These are phyloP conservation scores for Eidolon helvum DNA, from an alignment of 2,113 vertebrate genomes.

Conservation along the genomic window DNA sequence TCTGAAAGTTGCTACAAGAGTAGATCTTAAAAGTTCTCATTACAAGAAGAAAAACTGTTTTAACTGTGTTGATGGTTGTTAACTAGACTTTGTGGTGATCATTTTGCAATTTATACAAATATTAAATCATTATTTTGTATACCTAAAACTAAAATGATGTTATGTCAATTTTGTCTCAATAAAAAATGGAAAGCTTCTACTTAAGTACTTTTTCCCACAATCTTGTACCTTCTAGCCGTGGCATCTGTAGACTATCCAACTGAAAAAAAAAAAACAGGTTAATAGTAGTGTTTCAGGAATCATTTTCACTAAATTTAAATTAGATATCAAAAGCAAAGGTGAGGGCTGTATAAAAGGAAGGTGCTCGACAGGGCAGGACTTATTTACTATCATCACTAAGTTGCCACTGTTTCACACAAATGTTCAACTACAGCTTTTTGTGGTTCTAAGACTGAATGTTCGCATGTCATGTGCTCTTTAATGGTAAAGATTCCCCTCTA, in stretches of 20 bases:
- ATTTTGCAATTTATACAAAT: background rate
- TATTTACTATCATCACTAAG: background rate
- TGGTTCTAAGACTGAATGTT: background rate
- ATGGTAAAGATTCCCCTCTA: background rate
- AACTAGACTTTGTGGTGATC: background rate
- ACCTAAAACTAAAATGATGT: background rate
- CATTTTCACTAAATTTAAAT: background rate
- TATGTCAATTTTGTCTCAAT: background rate
- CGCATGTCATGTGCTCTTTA: background rate
- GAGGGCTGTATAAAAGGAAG: background rate
- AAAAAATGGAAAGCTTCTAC: background rate
- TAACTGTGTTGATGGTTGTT: background rate
- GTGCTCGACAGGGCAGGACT: too few relatives aligned
- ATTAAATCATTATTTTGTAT: background rate
- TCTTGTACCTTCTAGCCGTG: background rate
- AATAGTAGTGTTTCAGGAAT: background rate
- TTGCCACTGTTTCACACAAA: background rate
- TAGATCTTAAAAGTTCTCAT: background rate
- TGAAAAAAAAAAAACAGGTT: background rate
- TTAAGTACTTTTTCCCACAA: background rate
- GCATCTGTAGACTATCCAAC: background rate
- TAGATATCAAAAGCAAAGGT: background rate
- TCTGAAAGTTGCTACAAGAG: background rate
- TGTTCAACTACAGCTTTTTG: background rate
- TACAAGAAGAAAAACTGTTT: background rate